Conservation (phyloP, 1,140 invertebrate species). For the Pseudomyrmex pallidus region DNA sequence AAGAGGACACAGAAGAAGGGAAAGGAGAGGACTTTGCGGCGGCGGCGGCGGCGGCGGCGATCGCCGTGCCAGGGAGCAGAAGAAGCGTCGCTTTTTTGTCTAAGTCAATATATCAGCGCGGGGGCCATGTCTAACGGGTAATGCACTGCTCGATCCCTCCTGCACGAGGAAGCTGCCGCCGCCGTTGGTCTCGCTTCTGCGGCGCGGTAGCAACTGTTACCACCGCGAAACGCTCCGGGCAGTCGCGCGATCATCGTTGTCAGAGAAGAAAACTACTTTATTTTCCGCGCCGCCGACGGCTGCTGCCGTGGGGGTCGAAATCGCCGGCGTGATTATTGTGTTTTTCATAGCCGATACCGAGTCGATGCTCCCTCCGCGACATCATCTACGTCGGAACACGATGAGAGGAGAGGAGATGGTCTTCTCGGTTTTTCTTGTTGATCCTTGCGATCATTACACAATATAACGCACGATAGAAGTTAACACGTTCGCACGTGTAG, state of each 20-base stretch:
- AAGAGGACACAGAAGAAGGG: conserved; percentile 8
- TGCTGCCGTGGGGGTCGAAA: conserved; percentile 35
- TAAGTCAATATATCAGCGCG: conserved; percentile 83
- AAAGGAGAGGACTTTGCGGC: conserved; percentile 62
- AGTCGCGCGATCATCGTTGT: conserved; percentile 67
- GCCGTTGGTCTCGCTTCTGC: conserved; percentile 33
- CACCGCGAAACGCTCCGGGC: conserved; percentile 66
- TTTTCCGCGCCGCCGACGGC: conserved; percentile 65
- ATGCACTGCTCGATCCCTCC: conserved; percentile 79
- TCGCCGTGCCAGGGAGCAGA: conserved; percentile 76
- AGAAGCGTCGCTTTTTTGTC: conserved; percentile 82
- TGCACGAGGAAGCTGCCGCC: conserved; percentile 67
- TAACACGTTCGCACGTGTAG: not conserved
- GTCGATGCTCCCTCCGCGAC: conserved; percentile 8
- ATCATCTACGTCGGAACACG: not conserved
- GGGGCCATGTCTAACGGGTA: conserved; percentile 84
- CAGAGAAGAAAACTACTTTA: conserved; percentile 75
- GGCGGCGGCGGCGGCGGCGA: conserved; percentile 63
- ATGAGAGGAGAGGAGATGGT: not conserved
- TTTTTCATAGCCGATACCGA: conserved; percentile 53
- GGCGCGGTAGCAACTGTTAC: conserved; percentile 27
- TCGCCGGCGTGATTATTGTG: conserved; percentile 37
- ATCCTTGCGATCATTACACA: conserved; percentile 1
- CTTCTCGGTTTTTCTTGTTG: conserved; percentile 14
- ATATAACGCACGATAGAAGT: not conserved